phyloP scores from a whole-genome alignment of 1,140 invertebrate species.

The Macrobrachium nipponense region DNA sequence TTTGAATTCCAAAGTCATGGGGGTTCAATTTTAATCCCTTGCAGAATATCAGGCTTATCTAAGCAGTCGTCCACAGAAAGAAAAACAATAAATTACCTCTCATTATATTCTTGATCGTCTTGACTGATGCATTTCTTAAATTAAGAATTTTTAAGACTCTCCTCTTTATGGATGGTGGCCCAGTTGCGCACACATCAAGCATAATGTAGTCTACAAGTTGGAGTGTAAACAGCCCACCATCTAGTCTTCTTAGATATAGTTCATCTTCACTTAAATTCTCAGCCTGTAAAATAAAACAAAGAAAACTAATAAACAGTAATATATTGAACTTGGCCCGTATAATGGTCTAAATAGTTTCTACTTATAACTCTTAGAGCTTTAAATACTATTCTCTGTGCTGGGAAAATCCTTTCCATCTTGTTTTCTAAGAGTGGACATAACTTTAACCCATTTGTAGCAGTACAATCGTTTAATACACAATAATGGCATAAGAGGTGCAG shows the following conservation, averaged over 20 bases:
- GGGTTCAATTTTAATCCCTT: not conserved
- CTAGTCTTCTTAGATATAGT: conserved; percentile 87
- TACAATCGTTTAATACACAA: no score
- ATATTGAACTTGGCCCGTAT: no score
- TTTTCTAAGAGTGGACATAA: no score
- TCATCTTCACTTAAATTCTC: conserved; percentile 79
- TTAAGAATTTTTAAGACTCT: conserved; percentile 90
- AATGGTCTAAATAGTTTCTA: no score
- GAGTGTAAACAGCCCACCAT: conserved; percentile 94
- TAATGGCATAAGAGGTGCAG: no score
- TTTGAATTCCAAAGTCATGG: no score
- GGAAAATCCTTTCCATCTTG: no score
- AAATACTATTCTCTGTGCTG: no score
- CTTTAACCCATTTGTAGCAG: no score
- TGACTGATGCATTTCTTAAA: conserved; percentile 88
- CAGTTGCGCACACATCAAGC: conserved; percentile 87
- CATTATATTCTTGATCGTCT: conserved; percentile 95
- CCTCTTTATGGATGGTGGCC: conserved; percentile 83
- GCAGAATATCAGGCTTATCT: not conserved
- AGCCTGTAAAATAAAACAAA: conserved; percentile 29
- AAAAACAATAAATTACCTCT: conserved; percentile 74
- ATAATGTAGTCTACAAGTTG: conserved; percentile 97
- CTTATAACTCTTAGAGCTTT: no score
- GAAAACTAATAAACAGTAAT: not conserved
- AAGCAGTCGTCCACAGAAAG: not conserved